phyloP scores from a whole-genome alignment of 2,888 invertebrate species.

The Melangyna quadrimaculata region DNA sequence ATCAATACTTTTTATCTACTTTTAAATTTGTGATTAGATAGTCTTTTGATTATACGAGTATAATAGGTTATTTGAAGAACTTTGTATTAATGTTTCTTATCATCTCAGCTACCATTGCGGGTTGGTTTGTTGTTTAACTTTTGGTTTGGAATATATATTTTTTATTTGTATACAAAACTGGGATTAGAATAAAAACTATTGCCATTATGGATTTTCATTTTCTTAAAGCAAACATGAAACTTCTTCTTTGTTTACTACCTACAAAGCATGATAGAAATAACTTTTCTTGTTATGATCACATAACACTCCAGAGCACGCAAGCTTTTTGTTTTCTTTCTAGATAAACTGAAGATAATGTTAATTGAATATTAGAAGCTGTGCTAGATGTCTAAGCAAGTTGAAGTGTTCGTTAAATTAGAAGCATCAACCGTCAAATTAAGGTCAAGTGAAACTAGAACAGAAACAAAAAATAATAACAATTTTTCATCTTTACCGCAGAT shows the following conservation, averaged over 20 bases:
- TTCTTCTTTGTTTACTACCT: too few species aligned
- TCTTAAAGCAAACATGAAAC: too few species aligned
- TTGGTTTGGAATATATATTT: too few species aligned
- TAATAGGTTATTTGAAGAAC: background rate
- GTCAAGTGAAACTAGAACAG: background rate
- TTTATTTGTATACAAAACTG: too few species aligned
- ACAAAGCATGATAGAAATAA: too few species aligned
- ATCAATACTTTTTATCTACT: background rate
- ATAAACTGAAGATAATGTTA: background rate
- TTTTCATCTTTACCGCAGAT: conserved; percentile 36
- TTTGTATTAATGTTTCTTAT: background rate
- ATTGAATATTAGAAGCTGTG: background rate
- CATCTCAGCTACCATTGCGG: background rate
- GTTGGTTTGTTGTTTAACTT: background rate
- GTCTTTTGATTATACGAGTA: background rate
- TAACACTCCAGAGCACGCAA: background rate
- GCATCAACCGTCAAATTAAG: background rate
- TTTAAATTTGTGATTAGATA: background rate
- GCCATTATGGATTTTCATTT: too few species aligned
- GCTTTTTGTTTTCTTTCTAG: background rate
- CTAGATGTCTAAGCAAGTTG: background rate
- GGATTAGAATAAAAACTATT: too few species aligned
- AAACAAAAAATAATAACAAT: background rate
- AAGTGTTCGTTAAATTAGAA: background rate
- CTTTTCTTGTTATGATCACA: background rate